phyloP scores from a whole-genome alignment of 2,888 invertebrate species.

The Automeris io region DNA sequence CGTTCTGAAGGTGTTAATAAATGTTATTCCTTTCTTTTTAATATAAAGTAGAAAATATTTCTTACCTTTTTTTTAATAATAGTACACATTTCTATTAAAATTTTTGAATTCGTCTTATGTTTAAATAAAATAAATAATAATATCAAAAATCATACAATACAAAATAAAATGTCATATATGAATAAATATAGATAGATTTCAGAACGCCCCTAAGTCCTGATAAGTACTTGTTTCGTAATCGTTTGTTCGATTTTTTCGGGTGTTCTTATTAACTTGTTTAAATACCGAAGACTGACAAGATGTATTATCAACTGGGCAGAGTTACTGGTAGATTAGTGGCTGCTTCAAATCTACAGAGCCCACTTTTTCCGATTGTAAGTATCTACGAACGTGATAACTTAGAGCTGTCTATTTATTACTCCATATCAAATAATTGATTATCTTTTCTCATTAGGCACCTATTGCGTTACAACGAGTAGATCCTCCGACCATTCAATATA shows the following conservation, averaged over 20 bases:
- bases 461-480: constrained; percentile 67
- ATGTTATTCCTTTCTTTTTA: too few relatives aligned
- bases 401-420: neutral
- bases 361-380: constrained; percentile 68
- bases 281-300: constrained; percentile 29
- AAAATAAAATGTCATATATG: too few relatives aligned
- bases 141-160: too few relatives aligned
- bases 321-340: constrained; percentile 60
- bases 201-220: constrained; percentile 30
- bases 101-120: too few relatives aligned
- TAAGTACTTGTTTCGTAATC: constrained; percentile 69
- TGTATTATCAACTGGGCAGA: constrained; percentile 69
- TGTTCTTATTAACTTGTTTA: constrained; percentile 20
- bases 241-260: constrained; percentile 34
- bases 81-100: too few relatives aligned
- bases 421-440: neutral
- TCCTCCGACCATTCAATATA: constrained; percentile 54
- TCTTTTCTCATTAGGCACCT: constrained; percentile 44
- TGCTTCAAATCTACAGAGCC: constrained; percentile 55
- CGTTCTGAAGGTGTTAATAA: too few relatives aligned
- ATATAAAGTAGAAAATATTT: too few relatives aligned
- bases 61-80: too few relatives aligned
- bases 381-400: neutral
- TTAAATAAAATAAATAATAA: too few relatives aligned
- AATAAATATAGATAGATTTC: too few relatives aligned